Percentiles rank a stretch among this genome's conserved stretches.
These are phyloP conservation scores for Drosophila affinis DNA, from an alignment of 2,888 invertebrate genomes.

Conservation along the genomic window DNA sequence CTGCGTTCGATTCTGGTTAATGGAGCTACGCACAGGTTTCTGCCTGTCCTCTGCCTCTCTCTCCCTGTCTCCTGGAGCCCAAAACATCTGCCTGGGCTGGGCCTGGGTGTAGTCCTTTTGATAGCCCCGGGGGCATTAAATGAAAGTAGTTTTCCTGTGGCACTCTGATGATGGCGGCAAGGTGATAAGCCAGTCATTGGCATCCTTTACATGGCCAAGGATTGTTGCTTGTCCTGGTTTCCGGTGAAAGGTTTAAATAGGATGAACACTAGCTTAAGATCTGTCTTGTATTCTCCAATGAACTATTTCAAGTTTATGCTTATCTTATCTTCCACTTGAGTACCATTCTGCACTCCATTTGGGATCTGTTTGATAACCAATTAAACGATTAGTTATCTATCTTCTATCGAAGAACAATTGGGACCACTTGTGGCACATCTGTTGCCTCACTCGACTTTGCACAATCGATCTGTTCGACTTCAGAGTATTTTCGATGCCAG, in stretches of 20 bases:
- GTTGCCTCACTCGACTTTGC: background rate
- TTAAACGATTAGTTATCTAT: background rate
- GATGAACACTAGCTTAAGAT: too few relatives aligned
- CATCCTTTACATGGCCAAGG: constrained; percentile 4
- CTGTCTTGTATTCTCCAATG: too few relatives aligned
- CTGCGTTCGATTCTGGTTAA: constrained; percentile 26
- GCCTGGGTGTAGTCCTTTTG: constrained; percentile 51
- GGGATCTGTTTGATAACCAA: background rate
- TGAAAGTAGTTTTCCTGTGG: constrained; percentile 65
- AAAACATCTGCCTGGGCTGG: constrained; percentile 63
- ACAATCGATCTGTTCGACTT: too few relatives aligned
- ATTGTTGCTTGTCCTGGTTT: constrained; percentile 44
- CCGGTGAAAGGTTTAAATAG: constrained; percentile 36
- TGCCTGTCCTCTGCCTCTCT: constrained; percentile 5
- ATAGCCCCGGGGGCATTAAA: constrained; percentile 59
- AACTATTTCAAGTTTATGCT: background rate
- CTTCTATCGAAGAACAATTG: background rate
- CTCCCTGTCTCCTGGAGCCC: constrained; percentile 17
- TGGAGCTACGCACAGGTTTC: constrained; percentile 62
- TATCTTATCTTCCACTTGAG: background rate
- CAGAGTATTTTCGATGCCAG: background rate
- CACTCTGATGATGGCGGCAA: background rate
- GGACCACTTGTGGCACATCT: background rate
- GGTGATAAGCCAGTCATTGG: too few relatives aligned
- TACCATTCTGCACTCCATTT: background rate